Evolutionary conservation across 2,113 vertebrate species (phyloP).

Genomic region (Amblyornis subalaris): DNA sequence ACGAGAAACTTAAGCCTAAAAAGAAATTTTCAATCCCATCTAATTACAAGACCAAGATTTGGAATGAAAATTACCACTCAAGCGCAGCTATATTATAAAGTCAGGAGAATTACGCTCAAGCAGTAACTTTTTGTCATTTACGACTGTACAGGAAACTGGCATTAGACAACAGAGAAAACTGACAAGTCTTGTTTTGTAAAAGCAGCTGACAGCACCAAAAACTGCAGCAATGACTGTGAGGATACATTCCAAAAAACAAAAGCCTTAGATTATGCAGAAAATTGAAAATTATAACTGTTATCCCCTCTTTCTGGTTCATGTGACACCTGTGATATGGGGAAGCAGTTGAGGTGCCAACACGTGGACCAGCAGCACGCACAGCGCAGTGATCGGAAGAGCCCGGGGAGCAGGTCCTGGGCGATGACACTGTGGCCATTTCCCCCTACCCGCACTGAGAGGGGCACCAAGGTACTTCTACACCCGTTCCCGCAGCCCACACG

Average conservation of each 20-base stretch:
- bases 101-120: fast-evolving
- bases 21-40: fast-evolving
- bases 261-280: fast-evolving
- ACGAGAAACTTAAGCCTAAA: not conserved
- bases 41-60: not conserved
- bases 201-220: not conserved
- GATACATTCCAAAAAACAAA: fast-evolving
- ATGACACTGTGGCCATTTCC: not conserved
- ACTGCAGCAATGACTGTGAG: fast-evolving
- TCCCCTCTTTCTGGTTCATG: fast-evolving
- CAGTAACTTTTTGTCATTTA: not conserved
- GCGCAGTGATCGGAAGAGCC: not conserved
- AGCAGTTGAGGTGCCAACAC: not conserved
- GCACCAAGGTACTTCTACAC: not conserved
- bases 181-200: fast-evolving
- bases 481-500: too few species aligned
- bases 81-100: fast-evolving
- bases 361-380: not conserved
- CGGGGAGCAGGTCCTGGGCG: fast-evolving
- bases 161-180: fast-evolving
- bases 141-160: fast-evolving
- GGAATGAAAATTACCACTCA: fast-evolving
- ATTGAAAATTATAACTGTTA: fast-evolving
- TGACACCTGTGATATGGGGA: fast-evolving
- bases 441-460: too few species aligned